A percentile compares a stretch with the other conserved stretches of the same genome.
Evolutionary conservation across 2,888 invertebrate species (phyloP).

Genomic region (Hydrotaea diabolus): DNA sequence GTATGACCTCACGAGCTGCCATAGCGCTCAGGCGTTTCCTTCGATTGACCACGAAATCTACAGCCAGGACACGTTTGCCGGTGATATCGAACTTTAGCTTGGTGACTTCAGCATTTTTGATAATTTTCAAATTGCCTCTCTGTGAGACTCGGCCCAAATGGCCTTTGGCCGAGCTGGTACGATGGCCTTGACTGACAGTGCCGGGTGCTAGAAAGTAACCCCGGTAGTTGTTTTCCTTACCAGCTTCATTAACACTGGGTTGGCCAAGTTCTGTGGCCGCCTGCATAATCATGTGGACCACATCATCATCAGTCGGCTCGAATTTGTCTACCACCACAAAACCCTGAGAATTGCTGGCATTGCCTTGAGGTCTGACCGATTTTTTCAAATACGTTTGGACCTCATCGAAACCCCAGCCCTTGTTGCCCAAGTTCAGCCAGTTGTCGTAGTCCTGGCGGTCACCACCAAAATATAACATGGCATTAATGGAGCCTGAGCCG

Average conservation of each 20-base stretch:
- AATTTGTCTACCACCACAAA: constrained; percentile 77
- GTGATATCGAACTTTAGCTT: constrained; percentile 81
- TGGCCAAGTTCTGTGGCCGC: constrained; percentile 81
- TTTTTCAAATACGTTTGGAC: constrained; percentile 90
- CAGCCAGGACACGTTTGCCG: constrained; percentile 80
- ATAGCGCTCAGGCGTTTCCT: constrained; percentile 62
- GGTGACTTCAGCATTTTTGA: constrained; percentile 82
- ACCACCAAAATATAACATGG: constrained; percentile 84
- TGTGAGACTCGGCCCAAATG: constrained; percentile 83
- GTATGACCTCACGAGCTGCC: constrained; percentile 70
- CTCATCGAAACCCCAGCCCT: constrained; percentile 86
- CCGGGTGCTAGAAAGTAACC: constrained; percentile 82
- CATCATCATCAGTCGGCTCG: constrained; percentile 55
- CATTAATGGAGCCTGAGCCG: constrained; percentile 84
- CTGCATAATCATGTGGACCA: constrained; percentile 74
- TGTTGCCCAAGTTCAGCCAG: constrained; percentile 84
- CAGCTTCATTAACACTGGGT: constrained; percentile 76
- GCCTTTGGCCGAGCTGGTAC: constrained; percentile 88
- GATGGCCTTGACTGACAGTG: constrained; percentile 83
- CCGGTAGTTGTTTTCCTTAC: constrained; percentile 77
- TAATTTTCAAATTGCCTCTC: constrained; percentile 83
- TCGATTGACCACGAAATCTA: constrained; percentile 81
- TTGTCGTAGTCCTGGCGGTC: constrained; percentile 84
- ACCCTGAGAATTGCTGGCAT: constrained; percentile 62
- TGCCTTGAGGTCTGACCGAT: constrained; percentile 80